Base-by-base conservation (phyloP, 1,140 invertebrate genomes). In the Drosophila sp. region DNA sequence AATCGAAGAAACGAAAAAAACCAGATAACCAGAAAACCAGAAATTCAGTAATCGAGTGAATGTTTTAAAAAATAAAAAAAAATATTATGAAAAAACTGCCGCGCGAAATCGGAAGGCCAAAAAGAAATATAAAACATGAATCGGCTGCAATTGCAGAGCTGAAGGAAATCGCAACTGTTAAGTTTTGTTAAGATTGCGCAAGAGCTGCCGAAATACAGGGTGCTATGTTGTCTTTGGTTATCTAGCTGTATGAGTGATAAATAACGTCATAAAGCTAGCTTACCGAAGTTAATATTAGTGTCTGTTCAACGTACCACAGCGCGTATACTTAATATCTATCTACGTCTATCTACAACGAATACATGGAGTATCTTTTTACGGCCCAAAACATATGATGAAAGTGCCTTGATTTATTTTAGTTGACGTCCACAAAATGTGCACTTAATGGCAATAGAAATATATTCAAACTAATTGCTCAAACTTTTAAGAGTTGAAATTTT, bases 181-280 rank as follows among this genome's bases (percentile, higher is more conserved):
- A 46, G 21, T 40, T 32, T 18, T 18, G 11, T n/a, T n/a, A n/a
- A n/a, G 43, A 64, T 38, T 78, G 70, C 32, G 29, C 40, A 72
- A 71, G 40, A 57, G 56, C 40, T 45, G 7, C 9, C 4, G 21
- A 7, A 11, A 72, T 73, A 65, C 65, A 80, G 73, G 82, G 90
- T 89, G 87, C 84, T 92, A 92, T 90, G 89, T 92, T 92, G 77
- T 92, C 91, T 92, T 92, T 92, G 91, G 91, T 92, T 92, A 91
- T 92, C 91, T 92, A 92, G 91, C 91, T 92, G 91, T 92, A 92
- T 92, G 91, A 92, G 91, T 92, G 89, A 91, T 89, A 90, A 80
- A 79, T 90, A 90, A 91, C 91, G 90, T 92, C 91, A 92, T 92
- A 92, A 92, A 92, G 91, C 91, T 92, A 92, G 90, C 90, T 92